Conservation (phyloP, 2,797 vertebrate genomes). For the Psittacula derbiana region DNA sequence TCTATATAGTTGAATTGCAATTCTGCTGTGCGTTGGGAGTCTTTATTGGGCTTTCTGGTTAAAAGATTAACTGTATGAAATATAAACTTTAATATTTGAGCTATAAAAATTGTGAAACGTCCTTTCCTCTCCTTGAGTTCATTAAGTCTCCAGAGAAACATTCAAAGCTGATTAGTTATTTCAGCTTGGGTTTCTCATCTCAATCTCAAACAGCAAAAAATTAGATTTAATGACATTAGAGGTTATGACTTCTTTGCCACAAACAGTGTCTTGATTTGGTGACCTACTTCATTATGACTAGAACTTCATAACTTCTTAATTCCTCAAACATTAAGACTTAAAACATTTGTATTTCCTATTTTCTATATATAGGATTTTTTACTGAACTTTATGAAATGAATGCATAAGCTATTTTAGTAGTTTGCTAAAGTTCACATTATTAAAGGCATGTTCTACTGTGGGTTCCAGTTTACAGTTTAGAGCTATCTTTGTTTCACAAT, state of each 20-base stretch:
- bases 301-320: slow-evolving; percentile 10
- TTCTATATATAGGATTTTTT: neutral
- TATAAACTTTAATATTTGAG: slow-evolving; percentile 55
- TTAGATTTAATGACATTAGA: slow-evolving; percentile 48
- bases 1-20: neutral
- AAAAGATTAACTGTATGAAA: slow-evolving; percentile 43
- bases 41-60: neutral
- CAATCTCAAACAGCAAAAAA: slow-evolving; percentile 45
- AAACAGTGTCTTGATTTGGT: neutral
- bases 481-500: neutral
- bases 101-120: slow-evolving; percentile 32
- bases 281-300: slow-evolving; percentile 3
- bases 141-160: slow-evolving; percentile 56
- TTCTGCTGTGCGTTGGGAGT: neutral
- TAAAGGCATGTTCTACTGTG: neutral
- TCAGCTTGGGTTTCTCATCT: slow-evolving; percentile 36
- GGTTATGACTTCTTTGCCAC: slow-evolving; percentile 18
- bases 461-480: neutral
- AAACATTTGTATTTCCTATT: neutral
- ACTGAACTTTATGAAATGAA: neutral
- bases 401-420: neutral
- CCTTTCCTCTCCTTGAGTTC: slow-evolving; percentile 63
- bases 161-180: slow-evolving; percentile 54
- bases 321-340: neutral
- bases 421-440: neutral